Conservation (phyloP, 2,888 invertebrate species). For the Eledona agricola region DNA sequence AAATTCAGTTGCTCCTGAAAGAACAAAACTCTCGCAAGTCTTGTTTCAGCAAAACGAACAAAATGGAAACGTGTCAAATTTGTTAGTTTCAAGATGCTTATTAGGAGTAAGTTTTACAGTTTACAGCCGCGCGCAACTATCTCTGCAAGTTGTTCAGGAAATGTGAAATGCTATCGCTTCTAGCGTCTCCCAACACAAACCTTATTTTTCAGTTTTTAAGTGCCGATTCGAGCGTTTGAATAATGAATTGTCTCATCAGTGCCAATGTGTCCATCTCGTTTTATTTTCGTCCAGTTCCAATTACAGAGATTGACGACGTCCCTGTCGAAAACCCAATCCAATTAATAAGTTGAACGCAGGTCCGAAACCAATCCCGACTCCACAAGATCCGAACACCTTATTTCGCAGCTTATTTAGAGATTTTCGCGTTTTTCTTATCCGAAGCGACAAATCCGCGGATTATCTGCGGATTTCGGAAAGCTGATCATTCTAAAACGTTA, state of each 20-base stretch:
- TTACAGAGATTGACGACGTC: constrained; percentile 33
- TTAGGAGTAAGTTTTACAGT: no score
- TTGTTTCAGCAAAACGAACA: no score
- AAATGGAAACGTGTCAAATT: no score
- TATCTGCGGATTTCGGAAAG: constrained; percentile 9
- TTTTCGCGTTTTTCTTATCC: constrained; percentile 3
- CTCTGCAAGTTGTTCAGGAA: constrained; percentile 31
- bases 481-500: constrained; percentile 15
- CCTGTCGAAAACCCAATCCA: constrained; percentile 11
- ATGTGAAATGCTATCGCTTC: constrained; percentile 31
- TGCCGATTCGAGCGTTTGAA: constrained; percentile 17
- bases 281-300: constrained; percentile 30
- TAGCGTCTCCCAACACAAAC: constrained; percentile 18
- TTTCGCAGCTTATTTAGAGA: not conserved
- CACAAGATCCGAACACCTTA: not conserved
- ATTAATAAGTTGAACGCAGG: constrained; percentile 15
- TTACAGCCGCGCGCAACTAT: no score
- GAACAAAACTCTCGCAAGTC: no score
- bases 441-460: constrained; percentile 7
- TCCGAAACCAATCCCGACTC: not conserved
- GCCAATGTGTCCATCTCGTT: constrained; percentile 23
- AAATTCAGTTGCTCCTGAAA: no score
- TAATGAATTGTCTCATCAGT: constrained; percentile 25
- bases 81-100: no score
- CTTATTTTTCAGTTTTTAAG: constrained; percentile 27